Evolutionary conservation across 2,113 vertebrate genomes (phyloP).

Genomic region (Pangasianodon hypophthalmus): DNA sequence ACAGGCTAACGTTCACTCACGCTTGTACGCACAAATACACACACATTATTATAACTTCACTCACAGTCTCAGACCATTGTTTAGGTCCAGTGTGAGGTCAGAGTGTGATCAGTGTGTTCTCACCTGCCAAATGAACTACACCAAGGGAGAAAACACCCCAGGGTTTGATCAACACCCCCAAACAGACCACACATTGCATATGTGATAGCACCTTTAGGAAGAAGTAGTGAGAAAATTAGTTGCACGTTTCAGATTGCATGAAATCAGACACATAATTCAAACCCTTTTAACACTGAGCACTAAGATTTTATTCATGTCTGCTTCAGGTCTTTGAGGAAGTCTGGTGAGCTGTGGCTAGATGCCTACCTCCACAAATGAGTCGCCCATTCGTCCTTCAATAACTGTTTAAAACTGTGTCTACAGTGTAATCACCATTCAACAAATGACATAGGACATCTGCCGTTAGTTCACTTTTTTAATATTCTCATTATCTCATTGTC

Average conservation of each 20-base stretch:
- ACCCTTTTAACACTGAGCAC: background rate
- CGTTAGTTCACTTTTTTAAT: background rate
- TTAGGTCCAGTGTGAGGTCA: background rate
- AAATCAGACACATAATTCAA: background rate
- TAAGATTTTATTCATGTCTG: background rate
- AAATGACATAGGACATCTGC: conserved; percentile 1
- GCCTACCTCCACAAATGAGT: conserved; percentile 90
- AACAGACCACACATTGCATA: background rate
- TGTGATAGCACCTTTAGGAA: background rate
- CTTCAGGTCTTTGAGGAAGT: conserved; percentile 71
- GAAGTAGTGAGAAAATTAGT: background rate
- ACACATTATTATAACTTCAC: too few species aligned
- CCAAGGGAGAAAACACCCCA: background rate
- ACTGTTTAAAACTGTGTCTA: background rate
- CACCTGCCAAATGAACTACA: background rate
- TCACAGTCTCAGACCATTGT: background rate
- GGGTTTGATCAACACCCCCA: background rate
- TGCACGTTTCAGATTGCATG: background rate
- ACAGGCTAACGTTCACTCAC: too few species aligned
- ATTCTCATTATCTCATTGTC: background rate
- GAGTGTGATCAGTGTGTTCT: background rate
- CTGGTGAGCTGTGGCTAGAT: conserved; percentile 90
- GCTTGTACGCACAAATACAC: too few species aligned
- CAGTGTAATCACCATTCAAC: background rate
- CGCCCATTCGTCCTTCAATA: background rate